phyloP scores from a whole-genome alignment of 2,888 invertebrate species.

The Nomada hirtipes region DNA sequence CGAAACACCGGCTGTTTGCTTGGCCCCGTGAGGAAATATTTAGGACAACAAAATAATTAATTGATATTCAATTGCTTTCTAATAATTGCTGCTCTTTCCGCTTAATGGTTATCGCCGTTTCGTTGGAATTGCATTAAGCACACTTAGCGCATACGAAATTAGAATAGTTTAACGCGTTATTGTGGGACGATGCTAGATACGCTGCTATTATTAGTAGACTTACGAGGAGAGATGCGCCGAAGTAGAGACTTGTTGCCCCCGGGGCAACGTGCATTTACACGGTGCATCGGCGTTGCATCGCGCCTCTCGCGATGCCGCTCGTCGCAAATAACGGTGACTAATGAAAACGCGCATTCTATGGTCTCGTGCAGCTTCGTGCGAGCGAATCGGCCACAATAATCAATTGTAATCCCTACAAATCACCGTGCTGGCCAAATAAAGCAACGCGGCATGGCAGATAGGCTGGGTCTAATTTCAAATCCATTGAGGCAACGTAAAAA shows the following conservation, averaged over 20 bases:
- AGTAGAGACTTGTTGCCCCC: slow-evolving; percentile 33
- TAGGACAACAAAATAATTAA: no score
- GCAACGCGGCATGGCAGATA: neutral
- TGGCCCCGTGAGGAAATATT: neutral
- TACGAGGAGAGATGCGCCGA: slow-evolving; percentile 39
- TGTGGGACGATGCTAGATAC: slow-evolving; percentile 33
- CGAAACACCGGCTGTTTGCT: no score
- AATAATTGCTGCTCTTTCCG: neutral
- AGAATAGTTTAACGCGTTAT: slow-evolving; percentile 48
- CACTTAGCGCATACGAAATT: slow-evolving; percentile 27
- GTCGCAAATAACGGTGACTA: slow-evolving; percentile 72
- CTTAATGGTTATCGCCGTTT: slow-evolving; percentile 2
- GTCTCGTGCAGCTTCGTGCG: slow-evolving; percentile 35
- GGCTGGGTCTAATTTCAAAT: slow-evolving; percentile 22
- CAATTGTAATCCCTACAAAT: slow-evolving; percentile 59
- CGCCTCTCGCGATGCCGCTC: slow-evolving; percentile 52
- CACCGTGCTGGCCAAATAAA: slow-evolving; percentile 39
- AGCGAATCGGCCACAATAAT: slow-evolving; percentile 42
- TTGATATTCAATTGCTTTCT: no score
- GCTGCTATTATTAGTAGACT: slow-evolving; percentile 54
- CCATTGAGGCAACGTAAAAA: neutral
- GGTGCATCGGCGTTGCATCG: slow-evolving; percentile 60
- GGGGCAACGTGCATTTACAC: slow-evolving; percentile 63
- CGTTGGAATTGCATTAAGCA: slow-evolving; percentile 27
- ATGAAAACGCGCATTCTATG: slow-evolving; percentile 65